A percentile compares a stretch with the other conserved stretches of the same genome.
These are phyloP conservation scores for Morphnarchus princeps DNA, from an alignment of 2,113 vertebrate genomes.

Conservation along the genomic window DNA sequence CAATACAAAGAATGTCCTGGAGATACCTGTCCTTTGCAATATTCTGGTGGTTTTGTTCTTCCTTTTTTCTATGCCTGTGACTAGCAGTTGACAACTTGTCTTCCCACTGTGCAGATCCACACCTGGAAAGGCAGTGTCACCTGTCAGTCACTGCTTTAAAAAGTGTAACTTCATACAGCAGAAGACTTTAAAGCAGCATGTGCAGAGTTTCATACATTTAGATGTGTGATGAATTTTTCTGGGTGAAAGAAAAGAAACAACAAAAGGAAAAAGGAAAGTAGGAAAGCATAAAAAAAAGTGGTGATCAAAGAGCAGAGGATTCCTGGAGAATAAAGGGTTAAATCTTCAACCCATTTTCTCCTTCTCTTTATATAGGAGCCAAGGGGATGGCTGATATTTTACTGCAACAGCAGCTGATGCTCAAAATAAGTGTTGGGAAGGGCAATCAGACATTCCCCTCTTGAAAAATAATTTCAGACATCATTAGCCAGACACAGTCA, in stretches of 20 bases:
- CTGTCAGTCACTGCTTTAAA: neutral
- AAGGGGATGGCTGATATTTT: neutral
- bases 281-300: neutral
- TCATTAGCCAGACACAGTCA: fast-evolving
- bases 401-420: constrained; percentile 4
- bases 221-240: neutral
- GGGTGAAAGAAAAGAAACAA: neutral
- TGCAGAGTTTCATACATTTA: neutral
- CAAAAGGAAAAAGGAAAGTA: neutral
- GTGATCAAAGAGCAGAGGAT: neutral
- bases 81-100: neutral
- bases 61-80: neutral
- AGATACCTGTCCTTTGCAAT: neutral
- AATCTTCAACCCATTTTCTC: neutral
- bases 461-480: constrained; percentile 16
- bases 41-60: neutral
- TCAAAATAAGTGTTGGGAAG: neutral
- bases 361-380: neutral
- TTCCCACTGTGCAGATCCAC: neutral
- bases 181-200: neutral
- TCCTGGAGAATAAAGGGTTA: neutral
- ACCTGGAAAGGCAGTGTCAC: neutral
- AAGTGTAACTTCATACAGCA: neutral
- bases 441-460: neutral
- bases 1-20: neutral